Evolutionary conservation across 2,797 vertebrate genomes (phyloP).

Genomic region (Channa striata): DNA sequence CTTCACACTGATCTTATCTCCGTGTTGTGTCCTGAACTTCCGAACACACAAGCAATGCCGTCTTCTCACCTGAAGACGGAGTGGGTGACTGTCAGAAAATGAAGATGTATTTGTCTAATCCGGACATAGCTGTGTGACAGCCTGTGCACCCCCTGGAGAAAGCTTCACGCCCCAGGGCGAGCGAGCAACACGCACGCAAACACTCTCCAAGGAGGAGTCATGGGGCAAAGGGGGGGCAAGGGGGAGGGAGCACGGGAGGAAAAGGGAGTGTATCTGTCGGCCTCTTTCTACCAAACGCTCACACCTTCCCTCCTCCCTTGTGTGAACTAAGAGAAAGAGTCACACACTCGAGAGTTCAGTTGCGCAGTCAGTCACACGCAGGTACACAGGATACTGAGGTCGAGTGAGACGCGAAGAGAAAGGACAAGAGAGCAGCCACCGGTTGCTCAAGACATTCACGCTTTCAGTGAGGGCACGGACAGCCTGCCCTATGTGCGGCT

Average conservation of each 20-base stretch:
- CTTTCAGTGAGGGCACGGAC: constrained; percentile 54
- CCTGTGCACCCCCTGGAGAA: constrained; percentile 54
- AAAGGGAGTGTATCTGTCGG: constrained; percentile 69
- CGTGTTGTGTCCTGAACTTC: constrained; percentile 5
- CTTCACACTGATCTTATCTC: constrained; percentile 31
- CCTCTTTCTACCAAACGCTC: constrained; percentile 56
- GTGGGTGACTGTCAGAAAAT: constrained; percentile 62
- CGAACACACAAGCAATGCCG: constrained; percentile 45
- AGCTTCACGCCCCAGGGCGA: constrained; percentile 55
- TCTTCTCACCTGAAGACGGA: constrained; percentile 38
- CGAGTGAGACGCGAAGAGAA: constrained; percentile 32
- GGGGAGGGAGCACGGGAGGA: constrained; percentile 62
- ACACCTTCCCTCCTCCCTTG: constrained; percentile 77
- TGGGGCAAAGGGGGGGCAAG: constrained; percentile 58
- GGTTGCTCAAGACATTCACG: constrained; percentile 59
- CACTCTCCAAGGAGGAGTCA: constrained; percentile 76
- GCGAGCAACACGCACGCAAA: constrained; percentile 51
- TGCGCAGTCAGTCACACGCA: constrained; percentile 47
- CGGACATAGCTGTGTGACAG: constrained; percentile 82
- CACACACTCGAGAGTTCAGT: constrained; percentile 48
- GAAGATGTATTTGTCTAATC: constrained; percentile 77
- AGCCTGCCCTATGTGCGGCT: constrained; percentile 81
- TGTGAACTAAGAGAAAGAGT: constrained; percentile 69
- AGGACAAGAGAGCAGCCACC: constrained; percentile 45
- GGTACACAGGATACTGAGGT: constrained; percentile 64